phyloP scores from a whole-genome alignment of 2,797 vertebrate species.

The Bucorvus abyssinicus region DNA sequence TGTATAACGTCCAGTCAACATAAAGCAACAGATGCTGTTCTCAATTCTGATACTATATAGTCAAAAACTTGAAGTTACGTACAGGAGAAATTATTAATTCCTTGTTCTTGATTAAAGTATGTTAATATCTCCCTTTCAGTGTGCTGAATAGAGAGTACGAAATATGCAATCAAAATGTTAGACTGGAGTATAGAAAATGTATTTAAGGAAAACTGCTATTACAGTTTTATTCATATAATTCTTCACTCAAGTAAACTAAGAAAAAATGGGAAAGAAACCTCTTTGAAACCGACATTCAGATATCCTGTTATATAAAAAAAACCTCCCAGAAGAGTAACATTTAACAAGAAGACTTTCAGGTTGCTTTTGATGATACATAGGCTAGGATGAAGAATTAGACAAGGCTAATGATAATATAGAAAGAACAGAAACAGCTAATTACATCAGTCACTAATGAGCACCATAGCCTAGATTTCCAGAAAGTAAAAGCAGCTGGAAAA shows the following conservation, averaged over 20 bases:
- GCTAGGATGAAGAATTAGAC: neutral
- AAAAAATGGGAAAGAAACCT: neutral
- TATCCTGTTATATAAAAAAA: neutral
- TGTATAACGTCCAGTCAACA: neutral
- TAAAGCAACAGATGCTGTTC: neutral
- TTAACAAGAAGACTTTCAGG: neutral
- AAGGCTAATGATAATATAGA: neutral
- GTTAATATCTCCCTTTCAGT: neutral
- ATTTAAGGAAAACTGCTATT: neutral
- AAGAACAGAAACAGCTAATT: neutral
- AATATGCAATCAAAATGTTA: neutral
- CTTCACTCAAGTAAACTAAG: neutral
- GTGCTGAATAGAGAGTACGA: neutral
- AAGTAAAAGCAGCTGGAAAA: slow-evolving; percentile 4
- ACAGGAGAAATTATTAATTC: neutral
- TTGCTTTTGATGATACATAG: neutral
- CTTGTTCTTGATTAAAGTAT: neutral
- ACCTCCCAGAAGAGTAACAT: neutral
- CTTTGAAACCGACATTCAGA: slow-evolving; percentile 22
- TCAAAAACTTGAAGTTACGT: neutral
- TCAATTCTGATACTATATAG: neutral
- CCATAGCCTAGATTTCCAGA: neutral
- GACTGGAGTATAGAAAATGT: neutral
- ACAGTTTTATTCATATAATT: neutral
- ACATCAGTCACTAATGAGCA: neutral